Evolutionary conservation across 2,888 invertebrate species (phyloP), one percentile per base, ranked within the genome.

Genomic region (Clunio marinus): DNA sequence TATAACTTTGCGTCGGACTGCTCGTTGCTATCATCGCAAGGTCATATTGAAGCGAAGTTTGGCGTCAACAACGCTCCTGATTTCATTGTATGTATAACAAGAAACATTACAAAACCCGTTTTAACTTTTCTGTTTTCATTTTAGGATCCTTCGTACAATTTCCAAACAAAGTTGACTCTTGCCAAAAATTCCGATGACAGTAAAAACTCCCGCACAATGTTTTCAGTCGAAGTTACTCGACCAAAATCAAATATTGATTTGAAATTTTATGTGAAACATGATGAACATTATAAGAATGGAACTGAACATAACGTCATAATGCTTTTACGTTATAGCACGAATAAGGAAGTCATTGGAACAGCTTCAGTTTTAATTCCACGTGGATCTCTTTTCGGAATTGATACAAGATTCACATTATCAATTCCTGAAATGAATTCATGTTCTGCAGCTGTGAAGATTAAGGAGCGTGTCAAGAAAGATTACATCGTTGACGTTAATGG

Each of bases 351-450:
- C 15, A 81, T 81, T 1, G 76, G 83, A 1, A 76, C 81, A 0
- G 77, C 85, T 60, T 84, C 81, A 75, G 76, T 88, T 75, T 82
- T 81, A 20, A 82, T 85, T 72, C 91, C 91, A 0, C 82, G 86
- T 0, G 85, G 87, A 0, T 82, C 83, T 0, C 80, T 88, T 57
- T 81, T 89, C 72, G 84, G 83, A 20, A 76, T 89, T 57, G 89
- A 91, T 75, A 84, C 85, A 0, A 85, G 86, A 70, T 78, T 88
- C 13, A 91, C 90, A 75, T 79, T 91, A 65, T 88, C 89, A 0
- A 81, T 91, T 55, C 91, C 91, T 0, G 85, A 86, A 0, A 83
- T 89, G 71, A 85, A 86, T 68, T 88, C 91, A 0, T 86, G 89
- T 79, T 79, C 84, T 1, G 76, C 87, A 1, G 82, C 84, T 62